phyloP scores from a whole-genome alignment of 1,140 invertebrate species.

The Caenorhabditis latens region DNA sequence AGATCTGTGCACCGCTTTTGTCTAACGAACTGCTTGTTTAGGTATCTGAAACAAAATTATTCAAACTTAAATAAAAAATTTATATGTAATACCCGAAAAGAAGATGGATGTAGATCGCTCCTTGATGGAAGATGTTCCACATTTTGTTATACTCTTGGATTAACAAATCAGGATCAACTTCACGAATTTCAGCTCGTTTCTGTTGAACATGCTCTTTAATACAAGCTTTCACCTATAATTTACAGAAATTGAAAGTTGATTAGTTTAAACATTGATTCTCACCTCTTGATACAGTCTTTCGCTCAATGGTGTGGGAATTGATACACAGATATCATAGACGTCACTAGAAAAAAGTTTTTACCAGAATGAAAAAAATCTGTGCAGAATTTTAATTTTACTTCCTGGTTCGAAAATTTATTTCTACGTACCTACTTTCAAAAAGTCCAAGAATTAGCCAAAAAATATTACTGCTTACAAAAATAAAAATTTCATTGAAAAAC shows the following conservation, averaged over 20 bases:
- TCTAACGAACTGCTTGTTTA: conserved; percentile 73
- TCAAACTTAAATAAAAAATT: conserved; percentile 24
- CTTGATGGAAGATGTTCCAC: conserved; percentile 69
- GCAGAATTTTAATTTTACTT: too few species aligned
- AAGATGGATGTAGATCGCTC: conserved; percentile 69
- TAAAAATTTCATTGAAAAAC: too few species aligned
- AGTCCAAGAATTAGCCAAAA: too few species aligned
- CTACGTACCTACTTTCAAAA: too few species aligned
- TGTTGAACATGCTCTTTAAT: conserved; percentile 59
- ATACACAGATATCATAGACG: conserved; percentile 72
- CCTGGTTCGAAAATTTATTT: too few species aligned
- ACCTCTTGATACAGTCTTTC: conserved; percentile 66
- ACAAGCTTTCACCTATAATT: conserved; percentile 62
- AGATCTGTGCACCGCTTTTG: conserved; percentile 59
- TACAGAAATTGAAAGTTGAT: neutral
- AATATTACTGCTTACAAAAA: too few species aligned
- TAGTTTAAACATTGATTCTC: neutral
- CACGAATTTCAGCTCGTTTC: conserved; percentile 29
- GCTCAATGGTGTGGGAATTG: conserved; percentile 70
- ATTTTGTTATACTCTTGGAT: conserved; percentile 70
- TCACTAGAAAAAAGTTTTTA: conserved; percentile 67
- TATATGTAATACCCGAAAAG: conserved; percentile 69
- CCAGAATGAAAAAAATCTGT: too few species aligned
- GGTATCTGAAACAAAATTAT: conserved; percentile 67
- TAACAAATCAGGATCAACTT: conserved; percentile 61